Evolutionary conservation across 2,797 vertebrate genomes (phyloP).

Genomic region (Lepus oiostolus): DNA sequence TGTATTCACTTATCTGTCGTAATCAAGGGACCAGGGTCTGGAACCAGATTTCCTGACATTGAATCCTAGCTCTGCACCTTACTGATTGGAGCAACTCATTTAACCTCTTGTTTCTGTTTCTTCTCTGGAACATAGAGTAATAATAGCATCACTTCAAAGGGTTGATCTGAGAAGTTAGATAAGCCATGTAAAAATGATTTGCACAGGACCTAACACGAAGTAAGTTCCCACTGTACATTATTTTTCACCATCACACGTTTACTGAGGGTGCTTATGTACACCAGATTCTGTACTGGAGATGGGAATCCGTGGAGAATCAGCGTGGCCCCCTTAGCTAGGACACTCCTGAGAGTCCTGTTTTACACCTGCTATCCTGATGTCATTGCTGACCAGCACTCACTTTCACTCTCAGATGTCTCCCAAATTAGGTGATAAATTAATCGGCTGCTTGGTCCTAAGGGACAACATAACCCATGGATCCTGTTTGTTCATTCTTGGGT

Average conservation of each 20-base stretch:
- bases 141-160: neutral
- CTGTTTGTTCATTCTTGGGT: neutral
- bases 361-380: neutral
- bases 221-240: neutral
- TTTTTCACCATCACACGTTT: neutral
- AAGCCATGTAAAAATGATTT: neutral
- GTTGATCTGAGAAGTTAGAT: neutral
- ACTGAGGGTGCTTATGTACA: neutral
- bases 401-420: neutral
- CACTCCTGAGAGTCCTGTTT: neutral
- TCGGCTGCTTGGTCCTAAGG: neutral
- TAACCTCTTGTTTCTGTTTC: neutral
- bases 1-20: neutral
- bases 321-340: neutral
- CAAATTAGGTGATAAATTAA: neutral
- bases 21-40: neutral
- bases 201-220: neutral
- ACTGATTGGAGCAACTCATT: neutral
- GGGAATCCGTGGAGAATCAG: neutral
- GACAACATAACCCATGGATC: neutral
- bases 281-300: neutral
- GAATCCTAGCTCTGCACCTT: slow-evolving; percentile 17
- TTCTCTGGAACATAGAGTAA: neutral
- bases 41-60: neutral
- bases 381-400: neutral